These are phyloP conservation scores for Drosophila meridionalis DNA, from an alignment of 2,888 invertebrate genomes.

Conservation along the genomic window DNA sequence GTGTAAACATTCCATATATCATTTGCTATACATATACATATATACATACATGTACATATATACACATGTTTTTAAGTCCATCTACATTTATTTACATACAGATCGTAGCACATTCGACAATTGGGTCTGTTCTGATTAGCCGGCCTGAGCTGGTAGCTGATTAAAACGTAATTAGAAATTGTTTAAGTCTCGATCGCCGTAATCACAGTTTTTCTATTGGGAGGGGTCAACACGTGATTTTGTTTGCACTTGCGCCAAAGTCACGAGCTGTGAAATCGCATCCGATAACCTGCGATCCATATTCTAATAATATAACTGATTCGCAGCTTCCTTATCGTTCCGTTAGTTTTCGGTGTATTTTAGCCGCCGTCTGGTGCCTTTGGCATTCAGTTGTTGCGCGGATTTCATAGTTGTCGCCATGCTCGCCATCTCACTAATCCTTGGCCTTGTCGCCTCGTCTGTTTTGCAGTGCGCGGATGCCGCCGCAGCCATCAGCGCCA, in stretches of 20 bases:
- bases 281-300: slow-evolving; percentile 40
- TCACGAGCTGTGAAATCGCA: slow-evolving; percentile 49
- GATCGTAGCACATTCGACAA: slow-evolving; percentile 6
- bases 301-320: slow-evolving; percentile 26
- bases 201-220: slow-evolving; percentile 1
- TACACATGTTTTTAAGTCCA: not conserved
- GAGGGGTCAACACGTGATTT: slow-evolving; percentile 61
- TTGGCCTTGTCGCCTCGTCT: slow-evolving; percentile 44
- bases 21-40: not conserved
- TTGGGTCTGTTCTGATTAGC: slow-evolving; percentile 11
- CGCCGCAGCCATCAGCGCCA: slow-evolving; percentile 37
- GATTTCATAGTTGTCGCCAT: slow-evolving; percentile 47
- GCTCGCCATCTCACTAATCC: slow-evolving; percentile 55
- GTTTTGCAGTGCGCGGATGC: slow-evolving; percentile 79
- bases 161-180: slow-evolving; percentile 9
- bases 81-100: not conserved
- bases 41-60: not conserved
- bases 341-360: slow-evolving; percentile 41
- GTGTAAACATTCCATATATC: not conserved
- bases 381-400: slow-evolving; percentile 51
- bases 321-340: slow-evolving; percentile 24
- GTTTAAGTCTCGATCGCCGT: slow-evolving; percentile 14
- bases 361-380: slow-evolving; percentile 25
- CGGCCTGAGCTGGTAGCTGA: slow-evolving; percentile 19
- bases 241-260: slow-evolving; percentile 50